Percentiles rank a stretch among this genome's conserved stretches.
Evolutionary conservation across 2,797 vertebrate species (phyloP).

Genomic region (Ceryle rudis): DNA sequence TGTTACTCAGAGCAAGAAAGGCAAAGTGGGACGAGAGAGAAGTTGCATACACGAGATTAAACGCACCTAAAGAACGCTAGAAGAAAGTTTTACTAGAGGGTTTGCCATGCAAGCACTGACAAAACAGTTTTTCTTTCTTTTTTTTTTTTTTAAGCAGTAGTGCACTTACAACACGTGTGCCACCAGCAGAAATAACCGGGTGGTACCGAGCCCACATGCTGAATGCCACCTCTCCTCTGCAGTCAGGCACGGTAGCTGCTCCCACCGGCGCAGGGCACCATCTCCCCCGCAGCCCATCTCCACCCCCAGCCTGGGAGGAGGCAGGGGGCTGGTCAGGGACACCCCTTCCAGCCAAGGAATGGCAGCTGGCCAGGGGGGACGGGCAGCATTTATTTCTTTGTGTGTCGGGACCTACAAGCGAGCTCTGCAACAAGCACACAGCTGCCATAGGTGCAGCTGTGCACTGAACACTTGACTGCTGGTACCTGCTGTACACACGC

Average conservation of each 20-base stretch:
- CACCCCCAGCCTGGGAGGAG: not conserved
- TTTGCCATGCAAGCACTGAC: not conserved
- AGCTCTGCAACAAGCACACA: not conserved
- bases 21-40: not conserved
- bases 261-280: rapidly evolving
- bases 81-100: not conserved
- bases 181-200: rapidly evolving
- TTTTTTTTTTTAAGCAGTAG: not conserved
- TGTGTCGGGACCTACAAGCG: not conserved
- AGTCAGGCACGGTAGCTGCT: not conserved
- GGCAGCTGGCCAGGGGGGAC: rapidly evolving
- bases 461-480: not conserved
- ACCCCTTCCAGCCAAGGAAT: not conserved
- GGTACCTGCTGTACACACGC: rapidly evolving
- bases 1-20: rapidly evolving
- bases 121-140: not conserved
- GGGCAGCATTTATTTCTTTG: not conserved
- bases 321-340: not conserved
- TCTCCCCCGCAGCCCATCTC: not conserved
- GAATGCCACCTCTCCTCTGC: rapidly evolving
- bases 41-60: not conserved
- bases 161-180: rapidly evolving
- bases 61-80: not conserved
- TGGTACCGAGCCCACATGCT: rapidly evolving
- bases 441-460: not conserved